Base-by-base conservation (phyloP, 2,797 vertebrate species). In the Schizopygopsis pylzovi region DNA sequence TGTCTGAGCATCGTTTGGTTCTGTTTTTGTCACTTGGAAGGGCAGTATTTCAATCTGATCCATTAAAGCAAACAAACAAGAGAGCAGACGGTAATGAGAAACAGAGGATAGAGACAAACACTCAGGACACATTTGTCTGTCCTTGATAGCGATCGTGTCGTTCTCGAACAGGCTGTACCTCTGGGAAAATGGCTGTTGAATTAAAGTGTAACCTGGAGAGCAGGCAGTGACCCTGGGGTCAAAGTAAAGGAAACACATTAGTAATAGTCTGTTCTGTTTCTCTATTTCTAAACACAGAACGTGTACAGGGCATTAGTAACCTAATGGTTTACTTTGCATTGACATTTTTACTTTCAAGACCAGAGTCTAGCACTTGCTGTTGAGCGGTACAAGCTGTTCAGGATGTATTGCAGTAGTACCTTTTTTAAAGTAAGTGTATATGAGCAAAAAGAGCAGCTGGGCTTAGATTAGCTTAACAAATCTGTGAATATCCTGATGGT, bases 391-490 rank as follows among this genome's bases (percentile, higher is more conserved):
- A 85, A 85, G 90, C 83, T 91, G 89, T 90, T 89, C 78, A 52
- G 79, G 80, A 87, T 63, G 85, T 90, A 88, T 86, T 86, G 84
- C 22, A 76, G 33, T 79, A 87, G 92, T 88, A 93, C 90, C 79
- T 87, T 92, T 91, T 91, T 92, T 90, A 93, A 92, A 93, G 63
- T 83, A 33, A 68, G 67, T 75, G 54, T 76, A 77, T 16, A 4
- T 25, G 3, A 52, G 43, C 33, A 61, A 80, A 73, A 73, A 41
- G 67, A 28, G 12, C n/a, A 77, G 28, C 72, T 86, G 67, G 76
- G 45, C 87, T 86, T 73, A 47, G 22, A 52, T 33, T 83, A 79
- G 22, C 68, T 33, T 83, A 79, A 43, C 25, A n/a, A 75, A 63
- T 67, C 41, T 88, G 85, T 87, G 76, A 61, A 33, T 76, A 43